These are phyloP conservation scores for Desmodus rotundus DNA, from an alignment of 2,113 vertebrate species.

Conservation along the genomic window DNA sequence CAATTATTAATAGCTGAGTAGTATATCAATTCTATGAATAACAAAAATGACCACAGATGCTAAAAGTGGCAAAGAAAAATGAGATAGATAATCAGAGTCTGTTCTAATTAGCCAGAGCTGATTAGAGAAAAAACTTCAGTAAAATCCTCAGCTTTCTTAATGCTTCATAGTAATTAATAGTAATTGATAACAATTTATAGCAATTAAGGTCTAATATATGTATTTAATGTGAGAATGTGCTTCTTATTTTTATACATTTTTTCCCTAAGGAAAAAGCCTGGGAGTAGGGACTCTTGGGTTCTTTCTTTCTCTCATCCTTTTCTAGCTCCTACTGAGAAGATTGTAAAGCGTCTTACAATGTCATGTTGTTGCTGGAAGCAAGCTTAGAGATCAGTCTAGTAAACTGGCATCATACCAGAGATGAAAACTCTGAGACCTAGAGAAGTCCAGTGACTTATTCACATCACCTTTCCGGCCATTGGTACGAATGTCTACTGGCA, in stretches of 20 bases:
- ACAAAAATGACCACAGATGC: neutral
- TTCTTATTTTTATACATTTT: neutral
- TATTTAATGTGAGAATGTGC: neutral
- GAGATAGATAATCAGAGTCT: neutral
- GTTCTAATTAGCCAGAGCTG: neutral
- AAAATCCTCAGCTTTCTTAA: conserved; percentile 16
- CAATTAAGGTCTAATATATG: conserved; percentile 39
- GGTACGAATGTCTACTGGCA: neutral
- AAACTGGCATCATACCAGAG: neutral
- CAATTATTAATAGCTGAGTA: conserved; percentile 7
- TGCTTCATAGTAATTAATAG: conserved; percentile 32
- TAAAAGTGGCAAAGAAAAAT: neutral
- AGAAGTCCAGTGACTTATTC: neutral
- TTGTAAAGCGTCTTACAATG: neutral
- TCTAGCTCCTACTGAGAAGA: neutral
- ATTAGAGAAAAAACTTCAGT: neutral
- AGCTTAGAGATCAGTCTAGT: neutral
- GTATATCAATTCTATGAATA: neutral
- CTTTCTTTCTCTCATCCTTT: neutral
- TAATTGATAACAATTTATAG: conserved; percentile 42
- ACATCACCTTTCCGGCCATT: neutral
- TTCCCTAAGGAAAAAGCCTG: neutral
- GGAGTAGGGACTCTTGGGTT: neutral
- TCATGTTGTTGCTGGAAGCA: neutral
- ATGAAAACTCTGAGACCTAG: neutral